These are phyloP conservation scores for Nephrocerus scutellatus DNA, from an alignment of 2,888 invertebrate genomes.

Conservation along the genomic window DNA sequence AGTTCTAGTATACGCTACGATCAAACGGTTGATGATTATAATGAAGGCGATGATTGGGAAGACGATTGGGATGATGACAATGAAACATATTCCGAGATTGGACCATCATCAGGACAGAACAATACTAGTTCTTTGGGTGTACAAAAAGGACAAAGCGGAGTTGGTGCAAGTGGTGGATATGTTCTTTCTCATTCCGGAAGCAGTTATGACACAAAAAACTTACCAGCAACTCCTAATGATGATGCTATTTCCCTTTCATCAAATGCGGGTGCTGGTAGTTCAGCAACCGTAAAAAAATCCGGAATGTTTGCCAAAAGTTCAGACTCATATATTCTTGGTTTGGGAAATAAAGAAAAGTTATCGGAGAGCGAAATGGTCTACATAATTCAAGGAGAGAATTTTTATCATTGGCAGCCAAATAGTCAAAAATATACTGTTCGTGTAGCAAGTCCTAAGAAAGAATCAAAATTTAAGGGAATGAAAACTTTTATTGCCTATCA, in stretches of 20 bases:
- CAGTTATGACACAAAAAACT: slow-evolving; percentile 41
- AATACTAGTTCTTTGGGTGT: slow-evolving; percentile 9
- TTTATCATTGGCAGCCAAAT: slow-evolving; percentile 70
- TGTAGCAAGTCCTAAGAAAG: slow-evolving; percentile 94
- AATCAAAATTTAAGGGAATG: slow-evolving; percentile 92
- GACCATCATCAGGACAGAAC: slow-evolving; percentile 48
- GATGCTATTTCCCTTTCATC: slow-evolving; percentile 50
- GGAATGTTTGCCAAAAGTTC: slow-evolving; percentile 86
- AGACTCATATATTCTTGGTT: slow-evolving; percentile 81
- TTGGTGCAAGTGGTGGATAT: slow-evolving; percentile 12
- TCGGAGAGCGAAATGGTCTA: slow-evolving; percentile 65
- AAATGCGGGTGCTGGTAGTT: slow-evolving; percentile 20
- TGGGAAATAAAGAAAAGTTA: slow-evolving; percentile 57
- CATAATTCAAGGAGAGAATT: slow-evolving; percentile 66
- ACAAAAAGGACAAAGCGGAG: slow-evolving; percentile 10
- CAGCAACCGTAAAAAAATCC: slow-evolving; percentile 57
- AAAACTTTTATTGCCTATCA: slow-evolving; percentile 98
- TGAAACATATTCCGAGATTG: slow-evolving; percentile 70
- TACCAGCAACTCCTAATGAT: slow-evolving; percentile 47
- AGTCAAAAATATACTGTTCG: slow-evolving; percentile 72
- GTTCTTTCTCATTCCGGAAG: slow-evolving; percentile 31
- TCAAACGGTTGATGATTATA: slow-evolving; percentile 60
- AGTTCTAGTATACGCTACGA: slow-evolving; percentile 49
- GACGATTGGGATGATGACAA: slow-evolving; percentile 80
- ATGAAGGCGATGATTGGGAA: slow-evolving; percentile 70